Base-by-base conservation (phyloP, 1,140 invertebrate species). In the Amyelois transitella region DNA sequence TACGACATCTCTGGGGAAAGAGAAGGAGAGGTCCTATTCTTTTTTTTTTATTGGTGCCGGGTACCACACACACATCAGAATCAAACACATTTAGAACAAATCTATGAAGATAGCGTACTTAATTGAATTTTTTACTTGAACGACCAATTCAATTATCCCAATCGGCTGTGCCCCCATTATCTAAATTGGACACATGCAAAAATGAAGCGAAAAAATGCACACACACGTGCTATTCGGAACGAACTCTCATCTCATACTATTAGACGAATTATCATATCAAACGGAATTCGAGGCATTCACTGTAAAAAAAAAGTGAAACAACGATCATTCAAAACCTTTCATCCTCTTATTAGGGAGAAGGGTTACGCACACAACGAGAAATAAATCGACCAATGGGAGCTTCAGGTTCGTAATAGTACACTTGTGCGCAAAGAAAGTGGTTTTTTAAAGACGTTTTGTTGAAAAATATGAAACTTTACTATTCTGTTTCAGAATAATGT, bases 261-360 rank as follows among this genome's bases (percentile, higher is more conserved):
- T 82, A 81, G 67, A 54, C 52, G 60, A 86, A 86, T 86, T 86
- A 86, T 83, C 82, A 86, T 86, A 86, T 79, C 82, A 86, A 86
- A 86, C 79, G 75, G 60, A 54, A 64, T 68, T 66, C 70, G 68
- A 77, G 64, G 66, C 75, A 71, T 75, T 63, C 67, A 60, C 60
- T 61, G 70, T 72, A 66, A 74, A 79, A 83, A 68, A 73, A 67
- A 67, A n/a, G n/a, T n/a, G 68, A 53, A 53, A 53, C 51, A 80
- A 77, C 77, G 75, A 80, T 74, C 69, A 70, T 71, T 75, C 69
- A 72, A 70, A 82, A 76, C 74, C 80, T 82, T 77, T 75, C 75
- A 81, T 77, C 79, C 78, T 75, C 75, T 85, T 75, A 79, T 75
- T 77, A 77, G 59, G 72, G 58, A 64, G 71, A 80, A 80, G 75